Conservation (phyloP, 64 coral and sea anemone genomes). For the Hydrozoanthus tunicans region DNA sequence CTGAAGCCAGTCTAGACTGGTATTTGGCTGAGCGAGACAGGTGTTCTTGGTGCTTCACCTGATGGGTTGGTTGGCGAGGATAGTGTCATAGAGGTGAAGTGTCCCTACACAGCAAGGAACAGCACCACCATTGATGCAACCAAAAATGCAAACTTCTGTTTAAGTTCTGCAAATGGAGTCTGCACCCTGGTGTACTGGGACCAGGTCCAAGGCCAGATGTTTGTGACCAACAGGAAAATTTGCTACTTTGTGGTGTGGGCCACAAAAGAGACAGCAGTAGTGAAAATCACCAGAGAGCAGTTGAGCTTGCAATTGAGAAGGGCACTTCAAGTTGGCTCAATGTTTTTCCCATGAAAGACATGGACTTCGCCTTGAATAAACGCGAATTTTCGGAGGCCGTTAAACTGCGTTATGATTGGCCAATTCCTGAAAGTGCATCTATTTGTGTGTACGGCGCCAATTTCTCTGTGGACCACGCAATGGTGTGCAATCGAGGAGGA, state of each 20-base stretch:
- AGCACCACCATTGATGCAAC: not conserved
- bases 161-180: not conserved
- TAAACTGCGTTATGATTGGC: no score
- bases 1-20: not conserved
- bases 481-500: no score
- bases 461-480: no score
- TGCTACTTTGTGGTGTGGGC: no score
- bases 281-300: not conserved
- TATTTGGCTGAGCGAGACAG: not conserved
- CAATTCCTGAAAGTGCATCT: no score
- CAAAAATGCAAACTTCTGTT: not conserved
- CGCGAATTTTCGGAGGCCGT: no score
- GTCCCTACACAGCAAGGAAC: not conserved
- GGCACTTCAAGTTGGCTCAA: no score
- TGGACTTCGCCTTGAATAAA: no score
- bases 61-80: not conserved
- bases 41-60: not conserved
- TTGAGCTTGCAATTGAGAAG: no score
- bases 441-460: no score
- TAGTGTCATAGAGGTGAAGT: not conserved
- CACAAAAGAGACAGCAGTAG: not conserved
- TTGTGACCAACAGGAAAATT: not conserved
- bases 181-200: not conserved
- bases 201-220: not conserved
- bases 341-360: no score